Conservation (phyloP, 2,113 vertebrate species). For the Eulacestoma nigropectus region DNA sequence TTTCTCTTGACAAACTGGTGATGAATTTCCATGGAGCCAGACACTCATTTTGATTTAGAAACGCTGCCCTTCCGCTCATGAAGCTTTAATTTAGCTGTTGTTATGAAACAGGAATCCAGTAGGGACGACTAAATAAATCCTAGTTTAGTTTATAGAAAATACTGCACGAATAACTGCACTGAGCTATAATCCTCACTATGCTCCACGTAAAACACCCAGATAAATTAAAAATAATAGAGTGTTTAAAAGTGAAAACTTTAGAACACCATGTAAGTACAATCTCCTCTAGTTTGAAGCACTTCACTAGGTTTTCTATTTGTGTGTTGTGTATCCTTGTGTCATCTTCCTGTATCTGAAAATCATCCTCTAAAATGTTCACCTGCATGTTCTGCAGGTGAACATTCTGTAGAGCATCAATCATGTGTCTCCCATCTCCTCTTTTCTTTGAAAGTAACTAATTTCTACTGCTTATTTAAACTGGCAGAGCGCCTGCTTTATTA, state of each 20-base stretch:
- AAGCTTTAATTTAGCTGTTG: conserved; percentile 12
- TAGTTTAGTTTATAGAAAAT: background rate
- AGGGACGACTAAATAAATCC: background rate
- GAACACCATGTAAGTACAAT: background rate
- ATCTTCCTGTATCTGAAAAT: background rate
- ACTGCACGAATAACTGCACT: background rate
- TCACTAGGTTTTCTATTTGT: background rate
- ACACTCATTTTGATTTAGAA: background rate
- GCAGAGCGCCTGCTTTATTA: conserved; percentile 60
- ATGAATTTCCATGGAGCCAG: background rate
- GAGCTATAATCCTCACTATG: background rate
- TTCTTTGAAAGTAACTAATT: conserved; percentile 43
- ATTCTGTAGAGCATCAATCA: background rate
- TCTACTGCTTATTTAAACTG: conserved; percentile 46
- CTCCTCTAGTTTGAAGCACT: background rate
- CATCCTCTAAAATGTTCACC: background rate
- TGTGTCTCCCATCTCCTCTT: background rate
- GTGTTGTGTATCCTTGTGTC: background rate
- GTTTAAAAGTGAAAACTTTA: background rate
- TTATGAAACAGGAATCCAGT: background rate
- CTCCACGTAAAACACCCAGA: background rate
- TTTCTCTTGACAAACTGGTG: conserved; percentile 29
- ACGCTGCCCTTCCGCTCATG: background rate
- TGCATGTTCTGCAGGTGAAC: background rate
- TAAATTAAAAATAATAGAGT: background rate